Evolutionary conservation across 2,113 vertebrate species (phyloP), one percentile per base, ranked within the genome.

Genomic region (Amphiprion ocellaris): DNA sequence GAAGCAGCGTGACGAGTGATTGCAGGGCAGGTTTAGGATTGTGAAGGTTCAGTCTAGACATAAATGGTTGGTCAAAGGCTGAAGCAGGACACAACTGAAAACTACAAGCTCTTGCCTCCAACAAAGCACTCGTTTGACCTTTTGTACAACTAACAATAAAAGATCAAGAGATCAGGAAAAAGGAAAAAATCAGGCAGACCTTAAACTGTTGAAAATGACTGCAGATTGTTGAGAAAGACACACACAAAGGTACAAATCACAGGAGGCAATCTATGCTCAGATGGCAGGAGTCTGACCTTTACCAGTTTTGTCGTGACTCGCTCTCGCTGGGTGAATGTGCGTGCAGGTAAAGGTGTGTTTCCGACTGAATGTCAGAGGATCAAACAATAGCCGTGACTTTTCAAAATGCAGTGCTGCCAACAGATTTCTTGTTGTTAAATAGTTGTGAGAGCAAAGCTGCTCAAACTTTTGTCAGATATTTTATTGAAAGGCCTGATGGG

Each of bases 241-340:
- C 70, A 65, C 46, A 37, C 61, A 81, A 7, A 73, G 52, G 49
- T 39, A 17, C 58, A 59, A 41, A 72, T 86, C 82, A 74, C 78
- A 81, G 72, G 84, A 68, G 84, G 83, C 64, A 82, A 84, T 82
- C 75, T 62, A 85, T 79, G 80, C 70, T 82, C 69, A 72, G 50
- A 82, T 72, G 69, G 69, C 74, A 75, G 87, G 74, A 74, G 84
- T 60, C 5, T 89, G 87, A 88, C 85, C 89, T 93, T 90, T 88
- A 77, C 26, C 58, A 28, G 61, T 81, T 72, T 82, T 77, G 78
- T 84, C 58, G 24, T 78, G 89, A 78, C 80, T 92, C 78, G 82
- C 69, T 79, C 66, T 67, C 77, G 15, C 64, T 71, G 70, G 71
- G 49, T 7, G 49, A 21, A 21, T 52, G 49, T n/a, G 49, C 19